Percentiles rank a stretch among this genome's conserved stretches.
Conservation (phyloP, 2,113 vertebrate genomes). For the Pluvialis apricaria region DNA sequence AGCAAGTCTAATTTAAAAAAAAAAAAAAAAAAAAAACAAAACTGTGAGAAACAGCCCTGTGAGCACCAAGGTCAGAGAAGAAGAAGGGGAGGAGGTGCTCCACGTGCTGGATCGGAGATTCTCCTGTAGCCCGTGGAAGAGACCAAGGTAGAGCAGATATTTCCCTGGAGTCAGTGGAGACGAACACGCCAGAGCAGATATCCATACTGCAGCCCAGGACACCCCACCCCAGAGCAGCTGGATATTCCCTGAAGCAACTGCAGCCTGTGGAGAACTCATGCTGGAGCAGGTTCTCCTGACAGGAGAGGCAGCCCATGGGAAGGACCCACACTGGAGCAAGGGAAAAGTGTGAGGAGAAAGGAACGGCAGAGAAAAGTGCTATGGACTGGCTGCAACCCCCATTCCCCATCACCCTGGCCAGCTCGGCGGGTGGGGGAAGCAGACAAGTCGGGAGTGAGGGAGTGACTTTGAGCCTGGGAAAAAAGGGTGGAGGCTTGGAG, state of each 20-base stretch:
- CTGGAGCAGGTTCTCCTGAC: background rate
- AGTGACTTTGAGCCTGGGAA: background rate
- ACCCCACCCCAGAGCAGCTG: background rate
- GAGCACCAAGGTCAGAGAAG: background rate
- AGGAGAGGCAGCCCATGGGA: background rate
- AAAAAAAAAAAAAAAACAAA: background rate
- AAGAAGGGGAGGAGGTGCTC: background rate
- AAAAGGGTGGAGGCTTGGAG: background rate
- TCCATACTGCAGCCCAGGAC: background rate
- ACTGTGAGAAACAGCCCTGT: background rate
- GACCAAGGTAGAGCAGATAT: background rate
- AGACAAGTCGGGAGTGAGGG: accelerated
- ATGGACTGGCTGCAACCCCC: too few species aligned
- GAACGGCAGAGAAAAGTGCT: background rate
- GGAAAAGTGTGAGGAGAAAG: background rate
- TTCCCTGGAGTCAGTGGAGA: background rate
- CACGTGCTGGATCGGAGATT: background rate
- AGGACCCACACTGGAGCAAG: background rate
- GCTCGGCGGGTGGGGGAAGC: accelerated
- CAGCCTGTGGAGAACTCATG: background rate
- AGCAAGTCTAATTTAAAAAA: background rate
- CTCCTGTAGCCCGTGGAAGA: background rate
- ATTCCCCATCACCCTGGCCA: background rate
- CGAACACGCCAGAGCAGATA: background rate
- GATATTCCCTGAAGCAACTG: background rate